A percentile compares a stretch with the other conserved stretches of the same genome.
Evolutionary conservation across 2,797 vertebrate species (phyloP).

Genomic region (Phylloscopus collybita): DNA sequence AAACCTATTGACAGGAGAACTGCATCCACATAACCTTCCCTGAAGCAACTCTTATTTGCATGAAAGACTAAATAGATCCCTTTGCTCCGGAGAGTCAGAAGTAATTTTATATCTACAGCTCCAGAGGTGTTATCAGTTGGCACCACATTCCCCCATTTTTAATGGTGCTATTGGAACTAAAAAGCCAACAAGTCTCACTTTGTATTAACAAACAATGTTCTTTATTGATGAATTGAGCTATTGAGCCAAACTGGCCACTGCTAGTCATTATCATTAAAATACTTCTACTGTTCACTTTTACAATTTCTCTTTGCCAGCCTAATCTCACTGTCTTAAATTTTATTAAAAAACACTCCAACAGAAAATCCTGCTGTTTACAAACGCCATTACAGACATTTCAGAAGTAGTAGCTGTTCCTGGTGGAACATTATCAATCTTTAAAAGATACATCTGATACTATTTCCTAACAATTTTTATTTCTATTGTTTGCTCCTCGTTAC

Average conservation of each 20-base stretch:
- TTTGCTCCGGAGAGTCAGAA: background rate
- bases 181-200: slow-evolving; percentile 38
- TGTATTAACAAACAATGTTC: slow-evolving; percentile 17
- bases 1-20: background rate
- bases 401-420: background rate
- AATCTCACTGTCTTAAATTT: background rate
- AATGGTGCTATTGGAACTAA: background rate
- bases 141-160: background rate
- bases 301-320: background rate
- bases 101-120: slow-evolving; percentile 9
- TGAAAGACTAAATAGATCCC: background rate
- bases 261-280: background rate
- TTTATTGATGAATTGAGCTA: background rate
- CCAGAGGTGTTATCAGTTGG: slow-evolving; percentile 2
- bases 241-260: background rate
- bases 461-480: background rate
- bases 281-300: background rate
- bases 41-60: background rate
- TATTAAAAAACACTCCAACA: background rate
- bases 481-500: background rate
- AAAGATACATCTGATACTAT: background rate
- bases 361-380: background rate
- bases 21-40: background rate
- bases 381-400: background rate
- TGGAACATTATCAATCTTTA: background rate